Evolutionary conservation across 2,797 vertebrate genomes (phyloP).

Genomic region (Liparis tanakae): DNA sequence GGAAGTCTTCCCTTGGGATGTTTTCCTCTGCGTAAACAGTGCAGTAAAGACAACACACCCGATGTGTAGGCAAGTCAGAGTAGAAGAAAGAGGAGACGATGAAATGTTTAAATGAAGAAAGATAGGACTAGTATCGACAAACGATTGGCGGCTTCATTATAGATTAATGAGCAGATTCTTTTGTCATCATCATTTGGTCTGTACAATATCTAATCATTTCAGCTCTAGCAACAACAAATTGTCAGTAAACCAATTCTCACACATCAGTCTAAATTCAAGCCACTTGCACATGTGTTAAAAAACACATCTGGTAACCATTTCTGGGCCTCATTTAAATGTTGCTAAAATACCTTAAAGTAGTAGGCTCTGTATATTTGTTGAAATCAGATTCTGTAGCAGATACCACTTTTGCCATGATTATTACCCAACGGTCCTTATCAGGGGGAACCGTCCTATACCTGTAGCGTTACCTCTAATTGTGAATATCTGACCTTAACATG

Average conservation of each 20-base stretch:
- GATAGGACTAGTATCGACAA: not conserved
- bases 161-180: not conserved
- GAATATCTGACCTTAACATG: slow-evolving; percentile 13
- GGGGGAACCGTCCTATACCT: slow-evolving; percentile 8
- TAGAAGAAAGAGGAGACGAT: not conserved
- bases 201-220: not conserved
- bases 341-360: slow-evolving; percentile 58
- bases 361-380: slow-evolving; percentile 38
- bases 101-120: not conserved
- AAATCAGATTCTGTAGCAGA: slow-evolving; percentile 35
- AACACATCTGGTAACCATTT: slow-evolving; percentile 78
- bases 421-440: slow-evolving; percentile 3
- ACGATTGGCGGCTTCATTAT: not conserved
- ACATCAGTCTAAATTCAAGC: not conserved
- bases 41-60: slow-evolving; percentile 26
- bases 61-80: slow-evolving; percentile 26
- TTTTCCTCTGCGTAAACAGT: slow-evolving; percentile 34
- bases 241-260: not conserved
- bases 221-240: not conserved
- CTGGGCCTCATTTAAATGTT: slow-evolving; percentile 57
- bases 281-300: slow-evolving; percentile 55
- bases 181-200: not conserved
- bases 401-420: not conserved
- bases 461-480: slow-evolving; percentile 5
- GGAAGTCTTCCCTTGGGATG: slow-evolving; percentile 47